Evolutionary conservation across 2,888 invertebrate genomes (phyloP).

Genomic region (Blera fallax): DNA sequence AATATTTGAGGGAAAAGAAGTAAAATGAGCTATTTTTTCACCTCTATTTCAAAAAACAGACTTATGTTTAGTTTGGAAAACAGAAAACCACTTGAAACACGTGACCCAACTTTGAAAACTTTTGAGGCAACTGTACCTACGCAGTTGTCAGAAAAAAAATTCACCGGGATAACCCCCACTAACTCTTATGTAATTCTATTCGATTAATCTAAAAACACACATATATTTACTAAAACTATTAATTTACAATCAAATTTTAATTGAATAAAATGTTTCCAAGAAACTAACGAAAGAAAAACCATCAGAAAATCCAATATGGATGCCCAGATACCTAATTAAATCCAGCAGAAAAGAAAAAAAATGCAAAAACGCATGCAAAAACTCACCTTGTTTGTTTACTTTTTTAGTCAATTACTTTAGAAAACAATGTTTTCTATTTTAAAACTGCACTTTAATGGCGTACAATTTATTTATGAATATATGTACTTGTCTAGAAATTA

Average conservation of each 20-base stretch:
- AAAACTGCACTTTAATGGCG: slow-evolving; percentile 50
- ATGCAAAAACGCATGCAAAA: slow-evolving; percentile 5
- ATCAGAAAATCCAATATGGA: slow-evolving; percentile 27
- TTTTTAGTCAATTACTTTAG: slow-evolving; percentile 2
- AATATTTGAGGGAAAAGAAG: not conserved
- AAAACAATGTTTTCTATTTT: slow-evolving; percentile 27
- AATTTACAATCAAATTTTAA: not conserved
- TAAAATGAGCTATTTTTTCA: not conserved
- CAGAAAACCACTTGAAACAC: not conserved
- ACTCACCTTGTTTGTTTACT: slow-evolving; percentile 50
- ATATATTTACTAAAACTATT: not conserved
- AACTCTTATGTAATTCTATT: not conserved
- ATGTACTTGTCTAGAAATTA: slow-evolving; percentile 52
- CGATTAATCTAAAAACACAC: not conserved
- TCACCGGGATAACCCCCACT: not conserved
- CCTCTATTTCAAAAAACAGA: not conserved
- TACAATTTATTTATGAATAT: slow-evolving; percentile 51
- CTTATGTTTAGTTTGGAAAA: too few species aligned
- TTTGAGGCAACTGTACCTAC: slow-evolving; percentile 58
- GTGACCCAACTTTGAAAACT: slow-evolving; percentile 2
- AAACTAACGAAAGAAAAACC: not conserved
- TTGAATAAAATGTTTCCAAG: not conserved
- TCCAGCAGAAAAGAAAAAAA: not conserved
- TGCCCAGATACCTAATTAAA: not conserved
- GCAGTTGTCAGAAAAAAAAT: not conserved